phyloP scores from a whole-genome alignment of 2,113 vertebrate species.

The Corapipo altera region DNA sequence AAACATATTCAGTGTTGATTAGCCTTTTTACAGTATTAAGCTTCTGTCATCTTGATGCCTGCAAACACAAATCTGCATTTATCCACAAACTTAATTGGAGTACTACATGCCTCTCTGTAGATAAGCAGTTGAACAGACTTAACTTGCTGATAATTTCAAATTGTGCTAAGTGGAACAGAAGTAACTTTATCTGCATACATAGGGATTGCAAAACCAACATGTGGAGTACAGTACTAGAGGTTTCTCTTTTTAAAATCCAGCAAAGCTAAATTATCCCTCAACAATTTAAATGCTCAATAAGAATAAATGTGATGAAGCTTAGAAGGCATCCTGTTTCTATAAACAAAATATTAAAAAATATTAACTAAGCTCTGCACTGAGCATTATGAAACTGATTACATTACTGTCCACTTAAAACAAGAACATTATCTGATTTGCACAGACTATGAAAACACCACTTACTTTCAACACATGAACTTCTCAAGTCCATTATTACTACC shows the following conservation, averaged over 20 bases:
- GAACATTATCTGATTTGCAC: not conserved
- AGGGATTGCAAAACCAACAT: not conserved
- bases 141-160: conserved; percentile 64
- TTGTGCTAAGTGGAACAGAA: conserved; percentile 62
- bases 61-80: conserved; percentile 71
- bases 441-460: not conserved
- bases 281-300: not conserved
- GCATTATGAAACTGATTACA: not conserved
- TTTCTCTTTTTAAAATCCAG: not conserved
- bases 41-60: conserved; percentile 69
- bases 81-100: conserved; percentile 71
- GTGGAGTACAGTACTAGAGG: not conserved
- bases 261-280: not conserved
- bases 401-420: not conserved
- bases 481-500: not conserved
- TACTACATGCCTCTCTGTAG: conserved; percentile 64
- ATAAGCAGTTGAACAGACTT: conserved; percentile 68
- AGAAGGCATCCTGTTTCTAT: not conserved
- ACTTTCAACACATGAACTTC: not conserved
- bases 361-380: not conserved
- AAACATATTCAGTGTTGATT: conserved; percentile 76
- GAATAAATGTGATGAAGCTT: not conserved
- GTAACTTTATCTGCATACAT: conserved; percentile 49
- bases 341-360: not conserved
- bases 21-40: conserved; percentile 72